Percentiles rank a stretch among this genome's conserved stretches.
Conservation (phyloP, 2,888 invertebrate species). For the Drosophila antonietae region DNA sequence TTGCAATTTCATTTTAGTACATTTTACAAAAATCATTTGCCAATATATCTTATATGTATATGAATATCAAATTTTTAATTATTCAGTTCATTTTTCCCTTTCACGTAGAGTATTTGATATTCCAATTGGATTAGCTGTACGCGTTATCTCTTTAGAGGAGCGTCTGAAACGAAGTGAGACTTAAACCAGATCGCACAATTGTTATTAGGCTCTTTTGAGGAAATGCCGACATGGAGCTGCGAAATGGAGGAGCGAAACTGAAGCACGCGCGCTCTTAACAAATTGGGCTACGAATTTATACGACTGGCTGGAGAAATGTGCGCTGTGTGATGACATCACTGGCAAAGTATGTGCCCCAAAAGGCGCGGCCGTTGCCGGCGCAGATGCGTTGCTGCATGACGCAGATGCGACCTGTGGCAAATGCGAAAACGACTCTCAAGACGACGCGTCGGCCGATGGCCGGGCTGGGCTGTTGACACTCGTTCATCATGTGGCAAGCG, state of each 20-base stretch:
- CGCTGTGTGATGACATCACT: constrained; percentile 72
- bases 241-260: constrained; percentile 53
- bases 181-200: constrained; percentile 73
- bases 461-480: constrained; percentile 45
- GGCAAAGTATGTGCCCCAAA: constrained; percentile 72
- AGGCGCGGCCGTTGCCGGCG: constrained; percentile 60
- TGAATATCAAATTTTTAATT: too few relatives aligned
- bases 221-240: constrained; percentile 60
- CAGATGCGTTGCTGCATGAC: constrained; percentile 38
- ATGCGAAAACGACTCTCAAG: constrained; percentile 11
- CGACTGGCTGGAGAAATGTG: constrained; percentile 58
- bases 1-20: not conserved
- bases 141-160: constrained; percentile 52
- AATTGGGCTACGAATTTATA: constrained; percentile 76
- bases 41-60: too few relatives aligned
- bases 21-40: too few relatives aligned
- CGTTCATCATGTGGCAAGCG: constrained; percentile 48
- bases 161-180: constrained; percentile 42
- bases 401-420: constrained; percentile 46
- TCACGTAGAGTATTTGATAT: constrained; percentile 13
- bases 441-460: constrained; percentile 5
- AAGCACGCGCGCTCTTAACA: constrained; percentile 80
- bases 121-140: not conserved
- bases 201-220: constrained; percentile 77
- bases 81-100: too few relatives aligned